These are phyloP conservation scores for Plecotus auritus DNA, from an alignment of 2,113 vertebrate species.

Conservation along the genomic window DNA sequence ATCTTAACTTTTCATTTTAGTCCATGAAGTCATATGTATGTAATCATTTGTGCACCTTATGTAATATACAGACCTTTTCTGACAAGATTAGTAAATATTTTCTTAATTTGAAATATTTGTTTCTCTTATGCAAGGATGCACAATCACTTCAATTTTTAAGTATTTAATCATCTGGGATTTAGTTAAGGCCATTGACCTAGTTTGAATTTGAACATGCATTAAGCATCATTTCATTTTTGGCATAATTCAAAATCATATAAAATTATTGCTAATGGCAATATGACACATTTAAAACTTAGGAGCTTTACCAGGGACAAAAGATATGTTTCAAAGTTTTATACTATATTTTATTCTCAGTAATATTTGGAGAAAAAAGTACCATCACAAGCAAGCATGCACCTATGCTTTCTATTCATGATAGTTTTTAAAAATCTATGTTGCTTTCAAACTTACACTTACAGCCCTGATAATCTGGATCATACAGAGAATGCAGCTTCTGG, in stretches of 20 bases:
- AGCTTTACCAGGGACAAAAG: background rate
- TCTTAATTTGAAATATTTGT: background rate
- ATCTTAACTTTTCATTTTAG: constrained; percentile 31
- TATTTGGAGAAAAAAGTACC: background rate
- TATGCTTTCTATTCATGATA: constrained; percentile 12
- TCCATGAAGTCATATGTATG: background rate
- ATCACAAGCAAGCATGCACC: background rate
- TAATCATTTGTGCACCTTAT: background rate
- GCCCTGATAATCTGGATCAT: constrained; percentile 92
- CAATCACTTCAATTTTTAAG: constrained; percentile 14
- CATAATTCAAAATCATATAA: constrained; percentile 35
- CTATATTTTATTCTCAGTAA: background rate
- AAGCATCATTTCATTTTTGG: constrained; percentile 30
- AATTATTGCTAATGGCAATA: background rate
- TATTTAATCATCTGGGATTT: constrained; percentile 26
- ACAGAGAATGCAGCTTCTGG: constrained; percentile 88
- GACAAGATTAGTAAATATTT: background rate
- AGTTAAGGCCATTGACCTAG: background rate
- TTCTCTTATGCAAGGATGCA: background rate
- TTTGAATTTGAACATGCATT: constrained; percentile 36
- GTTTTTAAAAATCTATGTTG: background rate
- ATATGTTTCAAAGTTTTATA: background rate
- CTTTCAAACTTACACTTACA: constrained; percentile 70
- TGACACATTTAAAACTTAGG: background rate
- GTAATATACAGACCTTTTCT: background rate